Base-by-base conservation (phyloP, 2,797 vertebrate species). In the Bradypodion pumilum region DNA sequence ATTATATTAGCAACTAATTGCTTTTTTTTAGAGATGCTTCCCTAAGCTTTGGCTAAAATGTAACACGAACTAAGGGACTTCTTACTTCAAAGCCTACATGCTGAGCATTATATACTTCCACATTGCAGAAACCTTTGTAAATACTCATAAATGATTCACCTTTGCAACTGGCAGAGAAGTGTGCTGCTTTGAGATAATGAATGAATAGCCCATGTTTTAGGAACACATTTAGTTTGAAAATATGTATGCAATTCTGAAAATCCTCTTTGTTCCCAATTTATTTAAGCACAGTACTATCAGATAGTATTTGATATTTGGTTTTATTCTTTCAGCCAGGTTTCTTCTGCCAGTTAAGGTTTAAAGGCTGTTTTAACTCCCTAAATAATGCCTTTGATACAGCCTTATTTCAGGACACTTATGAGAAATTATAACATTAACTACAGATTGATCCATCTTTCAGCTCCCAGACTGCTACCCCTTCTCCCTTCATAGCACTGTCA, bases 91-190 rank as follows among this genome's bases (percentile, higher is more conserved):
- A 37, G 52, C 37, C 25, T 37, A 59, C 49, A 76, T 32, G 16
- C 9, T 63, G 62, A 7, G 10, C 27, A 63, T 29, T 40, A n/a
- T n/a, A 44, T 29, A 27, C 21, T 3, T 40, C 23, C 23, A 60
- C 19, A 35, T 59, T 23, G 35, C 52, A 76, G 2, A 35, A 60
- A 37, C 37, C 56, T n/a, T 62, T 25, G 27, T 15, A 60, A 40
- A 27, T 0, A 56, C 2, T 62, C 1, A 66, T 62, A 87, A 89
- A 88, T 78, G 60, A 73, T 78, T 89, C 83, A 81, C 35, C 80
- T 81, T 80, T 65, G 90, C 85, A 78, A 74, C 52, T n/a, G 32
- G 68, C 85, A 60, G 80, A 62, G 60, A 84, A 29, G 40, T 5
- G n/a, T 74, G 82, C 78, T 59, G 4, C 32, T 52, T 35, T 73